Base-by-base conservation (phyloP, 2,797 vertebrate species). In the Diplodus sargus region DNA sequence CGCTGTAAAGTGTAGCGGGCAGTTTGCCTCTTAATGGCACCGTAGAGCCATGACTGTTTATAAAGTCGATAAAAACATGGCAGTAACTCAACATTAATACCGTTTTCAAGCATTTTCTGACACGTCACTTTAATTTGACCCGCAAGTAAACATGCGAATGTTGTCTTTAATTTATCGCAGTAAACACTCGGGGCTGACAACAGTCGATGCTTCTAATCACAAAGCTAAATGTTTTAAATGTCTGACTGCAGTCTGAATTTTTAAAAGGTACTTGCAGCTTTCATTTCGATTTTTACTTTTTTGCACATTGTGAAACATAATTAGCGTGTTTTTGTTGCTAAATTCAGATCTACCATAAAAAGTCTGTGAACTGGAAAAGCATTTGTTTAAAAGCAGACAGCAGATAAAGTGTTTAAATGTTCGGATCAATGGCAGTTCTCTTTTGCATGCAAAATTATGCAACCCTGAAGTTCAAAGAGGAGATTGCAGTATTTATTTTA, bases 401-500 rank as follows among this genome's bases (percentile, higher is more conserved):
- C 13, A 45, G 2, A 60, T 56, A 25, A 22, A 17, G 51, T 54
- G 15, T 71, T 70, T 10, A 61, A 25, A 39, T 45, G 20, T 47
- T 28, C 4, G 15, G 25, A 34, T 54, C 10, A n/a, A 34, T 2
- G 16, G 25, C 3, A 16, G 22, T 51, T 49, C 5, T 52, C 15
- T 78, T 51, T 78, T 74, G 14, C n/a, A 53, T 13, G 1, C 8
- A 52, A n/a, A 28, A 54, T n/a, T 49, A 54, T 39, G 59, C 23
- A 78, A 48, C 12, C 14, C 25, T 30, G 20, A 25, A 74, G 69
- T 78, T 85, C 22, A 85, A 16, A 63, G 8, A 6, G 8, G 23
- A 8, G 53, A 68, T 70, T 49, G 18, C 13, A 51, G 47, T 39
- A 22, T 79, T 76, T 70, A 63, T 77, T 72, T 73, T 6, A 61